Evolutionary conservation across 1,140 invertebrate species (phyloP).

Genomic region (Aphelinus atriplicis): DNA sequence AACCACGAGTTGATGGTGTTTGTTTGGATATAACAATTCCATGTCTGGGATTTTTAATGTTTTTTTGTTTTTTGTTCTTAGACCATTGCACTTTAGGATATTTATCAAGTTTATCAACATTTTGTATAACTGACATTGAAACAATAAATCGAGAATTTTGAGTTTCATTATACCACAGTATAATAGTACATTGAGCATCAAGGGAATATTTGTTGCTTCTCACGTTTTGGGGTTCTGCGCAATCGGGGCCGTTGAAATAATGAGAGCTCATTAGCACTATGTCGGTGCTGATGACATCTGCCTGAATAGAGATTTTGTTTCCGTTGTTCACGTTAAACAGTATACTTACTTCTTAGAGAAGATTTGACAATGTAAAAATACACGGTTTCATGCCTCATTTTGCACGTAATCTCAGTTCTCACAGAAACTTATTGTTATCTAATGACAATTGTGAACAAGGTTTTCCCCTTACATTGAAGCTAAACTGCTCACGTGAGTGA

Average conservation of each 20-base stretch:
- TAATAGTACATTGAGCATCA: neutral
- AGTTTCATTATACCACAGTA: neutral
- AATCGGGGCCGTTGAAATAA: conserved; percentile 42
- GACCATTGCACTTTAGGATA: too few relatives aligned
- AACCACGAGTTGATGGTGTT: too few relatives aligned
- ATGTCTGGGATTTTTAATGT: too few relatives aligned
- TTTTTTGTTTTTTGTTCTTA: too few relatives aligned
- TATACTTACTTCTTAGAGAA: too few relatives aligned
- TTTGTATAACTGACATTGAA: neutral
- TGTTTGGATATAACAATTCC: too few relatives aligned
- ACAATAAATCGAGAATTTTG: neutral
- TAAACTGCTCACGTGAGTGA: conserved; percentile 4
- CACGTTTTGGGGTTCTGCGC: conserved; percentile 6
- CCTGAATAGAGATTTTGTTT: neutral
- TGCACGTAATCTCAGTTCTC: too few relatives aligned
- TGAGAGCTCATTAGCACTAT: conserved; percentile 48
- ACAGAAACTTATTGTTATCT: neutral
- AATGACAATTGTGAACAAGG: neutral
- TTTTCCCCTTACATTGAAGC: neutral
- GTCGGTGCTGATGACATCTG: conserved; percentile 23
- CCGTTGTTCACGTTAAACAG: too few relatives aligned
- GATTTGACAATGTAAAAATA: too few relatives aligned
- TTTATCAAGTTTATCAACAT: neutral
- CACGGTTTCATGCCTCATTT: too few relatives aligned
- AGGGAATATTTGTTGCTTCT: neutral